Percentiles rank a stretch among this genome's conserved stretches.
Evolutionary conservation across 2,888 invertebrate genomes (phyloP).

Genomic region (Teinopalpus imperialis): DNA sequence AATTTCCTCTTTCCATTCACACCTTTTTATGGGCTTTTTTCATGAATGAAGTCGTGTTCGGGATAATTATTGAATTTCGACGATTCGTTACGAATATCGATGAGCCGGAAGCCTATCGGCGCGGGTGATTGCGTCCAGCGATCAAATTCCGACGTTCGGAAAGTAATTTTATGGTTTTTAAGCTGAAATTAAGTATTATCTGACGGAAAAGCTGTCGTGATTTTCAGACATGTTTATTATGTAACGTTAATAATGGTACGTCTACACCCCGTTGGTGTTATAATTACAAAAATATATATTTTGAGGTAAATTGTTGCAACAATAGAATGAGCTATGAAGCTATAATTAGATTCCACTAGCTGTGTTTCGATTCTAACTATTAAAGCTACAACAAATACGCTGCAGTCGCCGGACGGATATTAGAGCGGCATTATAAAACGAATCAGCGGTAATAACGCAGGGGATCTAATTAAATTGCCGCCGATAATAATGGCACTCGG

Average conservation of each 20-base stretch:
- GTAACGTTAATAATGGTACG: constrained; percentile 5
- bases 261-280: constrained; percentile 29
- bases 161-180: constrained; percentile 81
- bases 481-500: constrained; percentile 77
- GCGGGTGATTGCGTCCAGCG: constrained; percentile 70
- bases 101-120: constrained; percentile 76
- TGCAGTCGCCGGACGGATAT: constrained; percentile 52
- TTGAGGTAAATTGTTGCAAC: constrained; percentile 31
- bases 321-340: constrained; percentile 30
- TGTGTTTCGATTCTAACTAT: constrained; percentile 49
- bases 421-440: constrained; percentile 73
- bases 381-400: constrained; percentile 44
- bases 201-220: constrained; percentile 28
- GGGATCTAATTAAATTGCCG: constrained; percentile 81
- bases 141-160: constrained; percentile 70
- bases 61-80: constrained; percentile 81
- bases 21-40: constrained; percentile 76
- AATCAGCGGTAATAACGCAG: constrained; percentile 78
- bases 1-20: constrained; percentile 77
- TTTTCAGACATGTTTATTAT: constrained; percentile 27
- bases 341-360: constrained; percentile 46
- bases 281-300: constrained; percentile 36
- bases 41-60: constrained; percentile 81
- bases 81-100: constrained; percentile 82
- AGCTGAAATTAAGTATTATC: constrained; percentile 53